phyloP scores from a whole-genome alignment of 2,113 vertebrate genomes.

The Heterotilapia buettikoferi region DNA sequence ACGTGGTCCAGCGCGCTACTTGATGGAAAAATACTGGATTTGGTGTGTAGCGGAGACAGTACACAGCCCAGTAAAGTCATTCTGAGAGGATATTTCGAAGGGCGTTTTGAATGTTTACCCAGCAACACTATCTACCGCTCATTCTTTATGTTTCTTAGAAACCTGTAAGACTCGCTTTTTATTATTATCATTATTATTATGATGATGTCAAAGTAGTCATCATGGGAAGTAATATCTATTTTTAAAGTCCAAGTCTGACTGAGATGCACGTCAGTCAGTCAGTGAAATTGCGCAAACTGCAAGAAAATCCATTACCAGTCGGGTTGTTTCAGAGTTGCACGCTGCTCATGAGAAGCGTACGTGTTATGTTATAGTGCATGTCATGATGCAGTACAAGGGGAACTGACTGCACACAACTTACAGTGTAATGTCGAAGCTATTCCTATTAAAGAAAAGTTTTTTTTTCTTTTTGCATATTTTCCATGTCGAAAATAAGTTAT shows the following conservation, averaged over 20 bases:
- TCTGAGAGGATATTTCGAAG: conserved; percentile 50
- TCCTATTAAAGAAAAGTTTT: background rate
- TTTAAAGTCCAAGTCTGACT: background rate
- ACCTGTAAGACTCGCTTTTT: background rate
- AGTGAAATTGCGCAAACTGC: background rate
- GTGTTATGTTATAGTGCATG: background rate
- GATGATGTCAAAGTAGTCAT: background rate
- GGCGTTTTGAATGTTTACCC: conserved; percentile 54
- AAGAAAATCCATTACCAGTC: background rate
- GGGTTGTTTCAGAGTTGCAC: background rate
- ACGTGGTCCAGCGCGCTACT: conserved; percentile 75
- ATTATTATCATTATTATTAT: background rate
- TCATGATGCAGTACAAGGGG: background rate
- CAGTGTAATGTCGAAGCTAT: background rate
- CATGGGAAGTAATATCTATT: background rate
- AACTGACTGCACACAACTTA: background rate
- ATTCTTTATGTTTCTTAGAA: background rate
- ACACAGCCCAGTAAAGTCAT: conserved; percentile 62
- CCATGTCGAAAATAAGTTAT: background rate
- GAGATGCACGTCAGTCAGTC: background rate
- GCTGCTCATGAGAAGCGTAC: background rate
- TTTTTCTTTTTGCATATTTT: background rate
- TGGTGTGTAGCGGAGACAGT: conserved; percentile 63
- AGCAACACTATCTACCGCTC: conserved; percentile 49
- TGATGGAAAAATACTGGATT: conserved; percentile 85